phyloP scores from a whole-genome alignment of 2,797 vertebrate species.

The Chanos chanos region DNA sequence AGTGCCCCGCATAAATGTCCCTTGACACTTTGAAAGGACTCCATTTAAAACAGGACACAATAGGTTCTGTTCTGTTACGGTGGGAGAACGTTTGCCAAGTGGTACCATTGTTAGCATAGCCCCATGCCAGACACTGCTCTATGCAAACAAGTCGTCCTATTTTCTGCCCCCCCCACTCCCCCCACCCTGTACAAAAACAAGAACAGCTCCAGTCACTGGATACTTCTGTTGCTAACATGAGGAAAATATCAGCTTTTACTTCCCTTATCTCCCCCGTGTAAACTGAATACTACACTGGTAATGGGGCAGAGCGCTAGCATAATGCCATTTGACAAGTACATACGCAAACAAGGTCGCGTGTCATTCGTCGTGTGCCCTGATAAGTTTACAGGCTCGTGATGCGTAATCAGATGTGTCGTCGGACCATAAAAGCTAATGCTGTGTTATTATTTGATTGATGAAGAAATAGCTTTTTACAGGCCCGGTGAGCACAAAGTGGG shows the following conservation, averaged over 20 bases:
- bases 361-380: too few relatives aligned
- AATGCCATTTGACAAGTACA: background rate
- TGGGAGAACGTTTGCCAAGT: slow-evolving; percentile 19
- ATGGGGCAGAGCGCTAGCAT: slow-evolving; percentile 2
- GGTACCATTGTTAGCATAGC: slow-evolving; percentile 24
- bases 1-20: slow-evolving; percentile 22
- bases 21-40: slow-evolving; percentile 32
- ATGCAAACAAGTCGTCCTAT: background rate
- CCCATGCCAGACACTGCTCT: slow-evolving; percentile 1
- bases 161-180: background rate
- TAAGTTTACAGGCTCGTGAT: too few relatives aligned
- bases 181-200: too few relatives aligned
- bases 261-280: background rate
- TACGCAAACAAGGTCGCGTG: background rate
- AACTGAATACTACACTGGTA: background rate
- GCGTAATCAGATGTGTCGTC: too few relatives aligned
- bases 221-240: background rate
- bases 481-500: too few relatives aligned
- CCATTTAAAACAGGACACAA: slow-evolving; percentile 29
- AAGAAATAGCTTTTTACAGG: too few relatives aligned
- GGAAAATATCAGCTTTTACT: background rate
- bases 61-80: slow-evolving; percentile 17
- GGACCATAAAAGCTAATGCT: background rate
- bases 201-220: too few relatives aligned
- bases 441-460: too few relatives aligned